Evolutionary conservation across 2,888 invertebrate species (phyloP).

Genomic region (Parnassius mnemosyne): DNA sequence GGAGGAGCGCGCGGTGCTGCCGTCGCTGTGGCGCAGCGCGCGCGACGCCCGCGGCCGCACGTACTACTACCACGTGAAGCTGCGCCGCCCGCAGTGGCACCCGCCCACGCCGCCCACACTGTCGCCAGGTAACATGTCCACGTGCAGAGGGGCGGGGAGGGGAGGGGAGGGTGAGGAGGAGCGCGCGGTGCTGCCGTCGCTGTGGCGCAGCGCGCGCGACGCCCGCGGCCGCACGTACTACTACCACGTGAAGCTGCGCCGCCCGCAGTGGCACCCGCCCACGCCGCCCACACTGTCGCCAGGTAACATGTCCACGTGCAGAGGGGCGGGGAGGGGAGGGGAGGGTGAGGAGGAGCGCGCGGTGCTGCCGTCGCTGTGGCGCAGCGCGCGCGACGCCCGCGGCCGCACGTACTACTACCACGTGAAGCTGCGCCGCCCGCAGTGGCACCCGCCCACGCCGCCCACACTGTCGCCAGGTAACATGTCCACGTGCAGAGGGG

Average conservation of each 20-base stretch:
- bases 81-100: slow-evolving; percentile 89
- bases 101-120: slow-evolving; percentile 79
- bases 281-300: slow-evolving; percentile 54
- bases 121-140: slow-evolving; percentile 33
- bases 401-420: slow-evolving; percentile 97
- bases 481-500: no score
- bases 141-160: background rate
- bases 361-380: slow-evolving; percentile 93
- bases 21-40: slow-evolving; percentile 93
- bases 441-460: slow-evolving; percentile 87
- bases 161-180: slow-evolving; percentile 38
- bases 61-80: slow-evolving; percentile 94
- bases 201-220: slow-evolving; percentile 94
- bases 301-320: background rate
- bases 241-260: slow-evolving; percentile 90
- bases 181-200: slow-evolving; percentile 84
- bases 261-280: slow-evolving; percentile 90
- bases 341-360: slow-evolving; percentile 50
- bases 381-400: slow-evolving; percentile 88
- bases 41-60: slow-evolving; percentile 89
- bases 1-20: slow-evolving; percentile 79
- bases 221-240: slow-evolving; percentile 92
- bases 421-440: slow-evolving; percentile 86
- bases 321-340: background rate
- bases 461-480: slow-evolving; percentile 47